Evolutionary conservation across 1,140 invertebrate species (phyloP).

Genomic region (Coenobita brevimanus): DNA sequence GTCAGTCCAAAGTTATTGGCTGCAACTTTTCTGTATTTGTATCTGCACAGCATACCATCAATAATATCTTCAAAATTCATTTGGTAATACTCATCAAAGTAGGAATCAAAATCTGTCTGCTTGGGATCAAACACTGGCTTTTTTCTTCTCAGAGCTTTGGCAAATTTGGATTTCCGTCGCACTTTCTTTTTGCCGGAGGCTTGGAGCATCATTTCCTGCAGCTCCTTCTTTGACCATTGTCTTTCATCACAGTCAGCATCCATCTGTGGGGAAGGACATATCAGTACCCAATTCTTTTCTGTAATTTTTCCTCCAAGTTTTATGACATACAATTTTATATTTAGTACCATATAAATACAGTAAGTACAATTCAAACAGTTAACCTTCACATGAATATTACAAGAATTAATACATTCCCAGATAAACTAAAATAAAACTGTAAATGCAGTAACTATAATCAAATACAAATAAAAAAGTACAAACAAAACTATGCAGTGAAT

Average conservation of each 20-base stretch:
- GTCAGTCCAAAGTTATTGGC: constrained; percentile 90
- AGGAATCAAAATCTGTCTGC: constrained; percentile 87
- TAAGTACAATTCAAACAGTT: too few species aligned
- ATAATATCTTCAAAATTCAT: constrained; percentile 97
- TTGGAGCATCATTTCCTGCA: constrained; percentile 78
- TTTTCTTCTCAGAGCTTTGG: constrained; percentile 79
- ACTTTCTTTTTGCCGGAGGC: constrained; percentile 73
- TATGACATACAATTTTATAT: background rate
- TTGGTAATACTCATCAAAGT: constrained; percentile 95
- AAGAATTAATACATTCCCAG: too few species aligned
- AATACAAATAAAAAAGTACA: too few species aligned
- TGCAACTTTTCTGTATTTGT: constrained; percentile 92
- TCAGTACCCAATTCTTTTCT: too few species aligned
- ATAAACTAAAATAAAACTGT: too few species aligned
- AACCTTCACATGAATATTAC: too few species aligned
- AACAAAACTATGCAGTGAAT: too few species aligned
- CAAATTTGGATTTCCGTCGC: constrained; percentile 80
- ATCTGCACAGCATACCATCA: constrained; percentile 88
- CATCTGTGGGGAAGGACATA: constrained; percentile 79
- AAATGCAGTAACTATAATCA: too few species aligned
- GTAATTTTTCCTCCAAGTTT: background rate
- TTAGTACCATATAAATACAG: background rate
- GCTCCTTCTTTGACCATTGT: constrained; percentile 47
- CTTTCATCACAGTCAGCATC: constrained; percentile 87
- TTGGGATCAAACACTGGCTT: constrained; percentile 90